These are phyloP conservation scores for Ophion slaviceki DNA, from an alignment of 2,888 invertebrate species.

Conservation along the genomic window DNA sequence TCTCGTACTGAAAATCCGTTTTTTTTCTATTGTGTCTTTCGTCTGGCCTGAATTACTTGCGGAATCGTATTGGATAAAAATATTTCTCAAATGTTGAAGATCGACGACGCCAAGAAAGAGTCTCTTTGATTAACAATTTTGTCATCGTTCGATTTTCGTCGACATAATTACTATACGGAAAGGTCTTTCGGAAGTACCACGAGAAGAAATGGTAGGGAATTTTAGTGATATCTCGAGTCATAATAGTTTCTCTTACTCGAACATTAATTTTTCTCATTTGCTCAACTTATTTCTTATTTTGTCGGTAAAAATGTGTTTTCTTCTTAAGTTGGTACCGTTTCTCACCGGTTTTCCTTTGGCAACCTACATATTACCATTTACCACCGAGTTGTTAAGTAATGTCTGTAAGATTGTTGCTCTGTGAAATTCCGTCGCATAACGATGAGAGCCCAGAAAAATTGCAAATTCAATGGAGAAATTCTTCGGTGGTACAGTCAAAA, in stretches of 20 bases:
- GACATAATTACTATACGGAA: not conserved
- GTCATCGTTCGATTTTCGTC: not conserved
- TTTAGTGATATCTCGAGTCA: not conserved
- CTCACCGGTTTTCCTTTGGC: not conserved
- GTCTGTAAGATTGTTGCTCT: not conserved
- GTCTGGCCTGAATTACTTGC: not conserved
- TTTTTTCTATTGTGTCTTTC: not conserved
- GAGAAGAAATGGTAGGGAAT: not conserved
- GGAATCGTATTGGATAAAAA: not conserved
- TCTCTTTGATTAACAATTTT: not conserved
- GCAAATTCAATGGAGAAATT: constrained; percentile 9
- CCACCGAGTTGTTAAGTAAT: not conserved
- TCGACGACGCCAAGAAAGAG: not conserved
- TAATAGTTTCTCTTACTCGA: not conserved
- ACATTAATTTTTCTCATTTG: not conserved
- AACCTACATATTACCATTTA: not conserved
- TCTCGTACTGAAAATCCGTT: not conserved
- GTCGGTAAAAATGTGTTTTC: no score
- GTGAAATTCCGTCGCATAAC: not conserved
- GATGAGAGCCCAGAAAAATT: constrained; percentile 5
- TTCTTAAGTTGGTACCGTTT: not conserved
- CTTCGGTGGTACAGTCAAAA: not conserved
- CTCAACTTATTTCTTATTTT: not conserved
- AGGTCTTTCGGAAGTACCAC: not conserved
- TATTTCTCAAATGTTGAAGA: not conserved